A percentile compares a stretch with the other conserved stretches of the same genome.
Conservation (phyloP, 2,113 vertebrate species). For the Mola mola region DNA sequence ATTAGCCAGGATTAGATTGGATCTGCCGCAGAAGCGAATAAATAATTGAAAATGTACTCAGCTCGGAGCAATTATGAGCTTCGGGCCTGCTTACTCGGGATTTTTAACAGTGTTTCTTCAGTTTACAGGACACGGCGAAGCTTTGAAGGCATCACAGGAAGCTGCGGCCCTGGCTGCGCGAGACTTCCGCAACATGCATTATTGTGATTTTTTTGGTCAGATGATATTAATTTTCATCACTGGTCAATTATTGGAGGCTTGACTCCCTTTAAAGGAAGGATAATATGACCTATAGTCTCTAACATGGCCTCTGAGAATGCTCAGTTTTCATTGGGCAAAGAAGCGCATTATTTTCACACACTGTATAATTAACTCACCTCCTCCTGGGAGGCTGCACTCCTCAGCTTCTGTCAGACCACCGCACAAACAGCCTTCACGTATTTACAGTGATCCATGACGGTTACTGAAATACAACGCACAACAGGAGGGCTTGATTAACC, state of each 20-base stretch:
- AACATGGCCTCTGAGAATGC: not conserved
- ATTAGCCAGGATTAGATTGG: constrained; percentile 78
- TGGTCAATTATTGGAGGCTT: not conserved
- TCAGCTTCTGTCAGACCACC: not conserved
- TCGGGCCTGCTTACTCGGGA: constrained; percentile 36
- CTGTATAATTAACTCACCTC: not conserved
- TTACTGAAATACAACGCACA: not conserved
- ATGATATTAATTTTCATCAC: not conserved
- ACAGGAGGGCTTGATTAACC: not conserved
- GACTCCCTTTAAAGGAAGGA: too few relatives aligned
- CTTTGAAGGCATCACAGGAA: not conserved
- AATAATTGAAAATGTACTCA: constrained; percentile 68
- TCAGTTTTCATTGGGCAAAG: constrained; percentile 9
- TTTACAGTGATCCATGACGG: not conserved
- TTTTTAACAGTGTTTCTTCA: constrained; percentile 11
- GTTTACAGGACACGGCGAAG: not conserved
- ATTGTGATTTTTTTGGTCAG: too few relatives aligned
- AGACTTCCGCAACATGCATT: too few relatives aligned
- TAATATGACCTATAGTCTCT: constrained; percentile 7
- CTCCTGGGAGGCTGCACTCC: constrained; percentile 10
- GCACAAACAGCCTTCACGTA: not conserved
- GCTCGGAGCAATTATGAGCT: constrained; percentile 57
- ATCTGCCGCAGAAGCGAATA: constrained; percentile 66
- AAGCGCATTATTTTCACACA: constrained; percentile 12
- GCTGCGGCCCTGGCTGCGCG: too few relatives aligned